phyloP scores from a whole-genome alignment of 2,113 vertebrate genomes.

The Jacana jacana region DNA sequence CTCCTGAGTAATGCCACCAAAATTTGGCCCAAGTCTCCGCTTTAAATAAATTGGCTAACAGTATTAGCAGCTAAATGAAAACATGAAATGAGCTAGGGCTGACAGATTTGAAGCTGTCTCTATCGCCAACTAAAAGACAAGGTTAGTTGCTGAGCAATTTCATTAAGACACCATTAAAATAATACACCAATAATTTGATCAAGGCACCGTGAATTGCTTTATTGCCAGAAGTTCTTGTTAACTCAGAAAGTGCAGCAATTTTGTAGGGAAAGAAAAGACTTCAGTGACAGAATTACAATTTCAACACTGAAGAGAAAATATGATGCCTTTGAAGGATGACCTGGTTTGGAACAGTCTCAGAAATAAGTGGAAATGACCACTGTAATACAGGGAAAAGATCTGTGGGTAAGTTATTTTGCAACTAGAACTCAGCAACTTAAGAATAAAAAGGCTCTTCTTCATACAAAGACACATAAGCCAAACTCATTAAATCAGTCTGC shows the following conservation, averaged over 20 bases:
- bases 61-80: background rate
- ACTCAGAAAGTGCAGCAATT: constrained; percentile 19
- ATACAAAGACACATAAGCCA: background rate
- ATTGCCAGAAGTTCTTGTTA: constrained; percentile 29
- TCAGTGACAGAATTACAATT: background rate
- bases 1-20: background rate
- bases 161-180: constrained; percentile 50
- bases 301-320: background rate
- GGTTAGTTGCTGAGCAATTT: constrained; percentile 45
- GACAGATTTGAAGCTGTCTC: background rate
- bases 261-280: background rate
- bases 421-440: background rate
- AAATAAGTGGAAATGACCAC: background rate
- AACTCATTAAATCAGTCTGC: background rate
- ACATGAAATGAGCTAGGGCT: background rate
- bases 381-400: background rate
- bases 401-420: background rate
- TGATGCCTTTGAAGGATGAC: background rate
- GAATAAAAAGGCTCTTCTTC: background rate
- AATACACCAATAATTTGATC: constrained; percentile 35
- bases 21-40: background rate
- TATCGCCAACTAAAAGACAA: constrained; percentile 16
- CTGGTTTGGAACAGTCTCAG: background rate
- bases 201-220: background rate
- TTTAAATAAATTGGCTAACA: constrained; percentile 3